phyloP scores from a whole-genome alignment of 2,797 vertebrate species.

The Danio tinwini region DNA sequence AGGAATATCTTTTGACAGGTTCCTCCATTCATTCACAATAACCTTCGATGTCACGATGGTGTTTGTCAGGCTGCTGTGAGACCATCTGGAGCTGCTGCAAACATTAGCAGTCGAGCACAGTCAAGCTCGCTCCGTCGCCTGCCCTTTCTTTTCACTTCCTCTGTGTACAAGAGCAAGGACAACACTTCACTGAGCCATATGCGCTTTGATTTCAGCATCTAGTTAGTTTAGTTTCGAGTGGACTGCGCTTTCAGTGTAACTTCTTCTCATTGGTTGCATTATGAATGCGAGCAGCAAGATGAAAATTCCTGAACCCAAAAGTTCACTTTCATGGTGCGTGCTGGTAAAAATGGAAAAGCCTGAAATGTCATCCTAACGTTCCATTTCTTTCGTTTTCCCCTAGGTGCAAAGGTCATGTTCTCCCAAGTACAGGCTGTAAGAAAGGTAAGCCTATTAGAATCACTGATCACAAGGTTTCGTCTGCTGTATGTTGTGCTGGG shows the following conservation, averaged over 20 bases:
- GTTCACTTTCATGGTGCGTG: constrained; percentile 48
- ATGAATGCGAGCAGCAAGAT: background rate
- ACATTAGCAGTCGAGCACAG: constrained; percentile 54
- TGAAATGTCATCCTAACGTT: constrained; percentile 27
- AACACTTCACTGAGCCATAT: constrained; percentile 19
- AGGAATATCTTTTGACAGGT: constrained; percentile 24
- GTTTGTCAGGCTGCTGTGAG: constrained; percentile 59
- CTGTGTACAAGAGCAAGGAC: constrained; percentile 25
- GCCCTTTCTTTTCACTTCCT: constrained; percentile 36
- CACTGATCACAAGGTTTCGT: background rate
- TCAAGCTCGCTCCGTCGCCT: constrained; percentile 42
- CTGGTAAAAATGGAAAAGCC: constrained; percentile 25
- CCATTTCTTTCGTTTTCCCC: constrained; percentile 12
- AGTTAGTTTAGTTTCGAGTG: background rate
- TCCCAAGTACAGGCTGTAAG: constrained; percentile 27
- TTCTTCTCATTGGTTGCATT: background rate
- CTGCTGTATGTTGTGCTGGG: background rate
- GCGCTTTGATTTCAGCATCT: constrained; percentile 9
- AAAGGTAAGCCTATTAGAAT: constrained; percentile 38
- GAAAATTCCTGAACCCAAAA: constrained; percentile 33
- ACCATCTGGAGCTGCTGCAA: constrained; percentile 61
- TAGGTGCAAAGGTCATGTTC: constrained; percentile 54
- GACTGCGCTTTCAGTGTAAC: background rate
- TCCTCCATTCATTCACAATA: constrained; percentile 53
- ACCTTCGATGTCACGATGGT: constrained; percentile 57